Evolutionary conservation across 1,140 invertebrate species (phyloP), one percentile per base, ranked within the genome.

Genomic region (Drosophila biarmipes): DNA sequence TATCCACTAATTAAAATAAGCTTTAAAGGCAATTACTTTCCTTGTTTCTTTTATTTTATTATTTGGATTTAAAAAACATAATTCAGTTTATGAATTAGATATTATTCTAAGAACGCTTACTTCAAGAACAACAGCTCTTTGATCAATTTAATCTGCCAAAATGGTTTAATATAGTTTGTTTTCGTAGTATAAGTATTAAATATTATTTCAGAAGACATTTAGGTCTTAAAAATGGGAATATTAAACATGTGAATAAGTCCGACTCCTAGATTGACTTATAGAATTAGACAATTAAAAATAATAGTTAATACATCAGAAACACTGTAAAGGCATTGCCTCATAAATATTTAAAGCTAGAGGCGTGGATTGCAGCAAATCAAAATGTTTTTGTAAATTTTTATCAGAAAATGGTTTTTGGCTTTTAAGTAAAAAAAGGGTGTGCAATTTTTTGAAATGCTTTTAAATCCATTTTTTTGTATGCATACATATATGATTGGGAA

Each of bases 121-220:
- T 24, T 45, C 37, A 29, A 12, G n/a, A 45, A 62, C 62, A 35
- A 15, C 3, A 43, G 64, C 46, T 68, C 15, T 66, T 66, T 19
- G 19, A 67, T 43, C 6, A 17, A 49, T 61, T 46, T 49, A 19
- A 31, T 42, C 35, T 21, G 21, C 27, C 21, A 6, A 53, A 43
- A 43, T 34, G 7, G n/a, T 45, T 63, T 17, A 19, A 15, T 42
- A 35, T 34, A 62, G 29, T 34, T 31, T 38, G 53, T 14, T 31
- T 42, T 40, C 11, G 7, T 29, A 27, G 37, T 38, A 19, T 51
- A 34, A 62, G 14, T 68, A 35, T 40, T 55, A 55, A 51, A 68
- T 38, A 40, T 78, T 51, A 67, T 69, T 73, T 71, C 55, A 56
- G 42, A 74, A 86, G 75, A 86, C 59, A 57, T 80, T 78, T 15